Percentiles rank a stretch among this genome's conserved stretches.
phyloP scores from a whole-genome alignment of 92 coral and sea anemone genomes.

The Palythoa grandis region DNA sequence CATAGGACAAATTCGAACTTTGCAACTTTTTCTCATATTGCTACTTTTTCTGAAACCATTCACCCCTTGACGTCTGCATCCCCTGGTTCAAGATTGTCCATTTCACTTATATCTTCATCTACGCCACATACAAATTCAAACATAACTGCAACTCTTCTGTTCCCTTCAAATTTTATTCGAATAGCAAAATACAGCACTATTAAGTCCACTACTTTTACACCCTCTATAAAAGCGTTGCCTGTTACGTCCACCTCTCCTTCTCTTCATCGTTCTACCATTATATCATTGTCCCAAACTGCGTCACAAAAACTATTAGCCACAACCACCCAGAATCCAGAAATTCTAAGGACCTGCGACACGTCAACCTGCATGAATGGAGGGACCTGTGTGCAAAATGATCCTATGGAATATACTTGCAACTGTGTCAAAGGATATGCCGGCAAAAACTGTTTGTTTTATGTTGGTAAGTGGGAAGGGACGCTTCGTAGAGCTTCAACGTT shows the following conservation, averaged over 20 bases:
- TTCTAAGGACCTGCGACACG: background rate
- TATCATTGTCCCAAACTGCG: background rate
- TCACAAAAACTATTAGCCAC: background rate
- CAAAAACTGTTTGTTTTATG: conserved; percentile 8
- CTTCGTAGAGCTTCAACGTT: background rate
- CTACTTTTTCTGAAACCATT: background rate
- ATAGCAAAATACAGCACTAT: background rate
- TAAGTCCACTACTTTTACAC: background rate
- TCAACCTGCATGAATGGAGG: conserved; percentile 35
- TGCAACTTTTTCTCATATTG: background rate
- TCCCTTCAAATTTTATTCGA: background rate
- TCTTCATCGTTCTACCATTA: background rate
- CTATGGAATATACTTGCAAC: background rate
- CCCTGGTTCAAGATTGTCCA: background rate
- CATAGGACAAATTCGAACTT: background rate
- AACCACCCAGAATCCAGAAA: background rate
- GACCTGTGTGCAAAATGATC: background rate
- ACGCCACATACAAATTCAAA: background rate
- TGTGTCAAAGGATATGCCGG: conserved; percentile 23
- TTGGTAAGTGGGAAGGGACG: conserved; percentile 20
- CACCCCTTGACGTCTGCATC: background rate
- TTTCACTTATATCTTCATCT: background rate
- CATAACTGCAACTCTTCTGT: background rate
- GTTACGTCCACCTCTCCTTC: background rate
- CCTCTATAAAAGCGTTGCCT: background rate